A percentile compares a stretch with the other conserved stretches of the same genome.
phyloP scores from a whole-genome alignment of 2,888 invertebrate genomes.

The Cheiracanthium punctorium region DNA sequence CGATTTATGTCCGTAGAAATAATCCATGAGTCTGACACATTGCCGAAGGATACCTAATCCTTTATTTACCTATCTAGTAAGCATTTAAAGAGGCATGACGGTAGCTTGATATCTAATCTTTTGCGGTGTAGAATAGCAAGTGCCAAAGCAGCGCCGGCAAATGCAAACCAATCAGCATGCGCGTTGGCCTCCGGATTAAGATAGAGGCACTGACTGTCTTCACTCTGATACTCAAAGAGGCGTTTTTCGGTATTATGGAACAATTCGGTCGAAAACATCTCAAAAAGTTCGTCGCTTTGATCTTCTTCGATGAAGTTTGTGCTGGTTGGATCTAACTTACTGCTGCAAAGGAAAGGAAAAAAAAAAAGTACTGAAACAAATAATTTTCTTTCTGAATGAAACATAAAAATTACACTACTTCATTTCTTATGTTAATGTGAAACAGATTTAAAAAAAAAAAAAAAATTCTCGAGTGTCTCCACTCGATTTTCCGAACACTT shows the following conservation, averaged over 20 bases:
- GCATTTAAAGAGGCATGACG: conserved; percentile 37
- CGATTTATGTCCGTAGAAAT: too few relatives aligned
- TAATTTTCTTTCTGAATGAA: too few relatives aligned
- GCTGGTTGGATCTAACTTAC: neutral
- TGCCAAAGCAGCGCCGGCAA: conserved; percentile 30
- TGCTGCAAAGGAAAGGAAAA: neutral
- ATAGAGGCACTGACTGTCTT: neutral
- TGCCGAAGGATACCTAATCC: too few relatives aligned
- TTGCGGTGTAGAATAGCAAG: conserved; percentile 33
- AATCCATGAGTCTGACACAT: too few relatives aligned
- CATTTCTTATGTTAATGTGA: too few relatives aligned
- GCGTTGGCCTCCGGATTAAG: conserved; percentile 14
- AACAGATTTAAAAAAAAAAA: too few relatives aligned
- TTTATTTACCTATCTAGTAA: conserved; percentile 29
- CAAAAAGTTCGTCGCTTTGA: conserved; percentile 19
- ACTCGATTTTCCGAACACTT: too few relatives aligned
- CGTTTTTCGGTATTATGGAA: neutral
- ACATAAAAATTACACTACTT: too few relatives aligned
- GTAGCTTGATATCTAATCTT: neutral
- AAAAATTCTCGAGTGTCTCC: too few relatives aligned
- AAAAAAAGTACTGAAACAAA: too few relatives aligned
- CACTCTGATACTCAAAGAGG: conserved; percentile 16
- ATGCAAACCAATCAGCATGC: conserved; percentile 25
- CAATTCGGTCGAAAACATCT: neutral
- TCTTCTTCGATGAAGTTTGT: neutral